Conservation (phyloP, 2,888 invertebrate genomes). For the Pristionchus exspectatus region DNA sequence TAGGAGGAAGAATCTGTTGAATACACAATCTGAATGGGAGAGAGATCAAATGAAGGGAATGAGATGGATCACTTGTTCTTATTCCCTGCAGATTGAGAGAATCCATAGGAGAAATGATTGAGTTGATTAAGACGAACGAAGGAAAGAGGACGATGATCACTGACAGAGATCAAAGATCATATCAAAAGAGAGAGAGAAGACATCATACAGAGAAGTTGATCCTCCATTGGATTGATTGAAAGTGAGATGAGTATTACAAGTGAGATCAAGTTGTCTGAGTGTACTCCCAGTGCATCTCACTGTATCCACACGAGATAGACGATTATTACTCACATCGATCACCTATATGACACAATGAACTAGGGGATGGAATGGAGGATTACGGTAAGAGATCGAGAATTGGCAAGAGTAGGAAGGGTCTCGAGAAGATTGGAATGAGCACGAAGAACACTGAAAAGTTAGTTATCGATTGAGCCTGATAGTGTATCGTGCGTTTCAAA, state of each 20-base stretch:
- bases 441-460: conserved; percentile 47
- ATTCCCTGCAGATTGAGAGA: conserved; percentile 80
- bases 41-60: background rate
- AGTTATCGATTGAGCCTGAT: background rate
- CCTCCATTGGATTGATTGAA: background rate
- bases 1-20: conserved; percentile 45
- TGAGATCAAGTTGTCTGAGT: conserved; percentile 51
- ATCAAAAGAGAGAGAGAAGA: background rate
- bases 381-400: conserved; percentile 52
- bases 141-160: conserved; percentile 39
- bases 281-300: background rate
- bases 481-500: too few species aligned
- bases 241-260: conserved; percentile 51
- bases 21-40: conserved; percentile 46
- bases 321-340: conserved; percentile 81
- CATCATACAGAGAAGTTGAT: background rate
- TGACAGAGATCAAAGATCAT: conserved; percentile 46
- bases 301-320: conserved; percentile 75
- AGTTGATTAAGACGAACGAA: conserved; percentile 50
- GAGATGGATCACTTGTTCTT: conserved; percentile 79
- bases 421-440: conserved; percentile 50
- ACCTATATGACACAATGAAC: conserved; percentile 75
- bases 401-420: conserved; percentile 51
- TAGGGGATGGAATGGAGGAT: background rate
- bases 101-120: conserved; percentile 71